Evolutionary conservation across 2,888 invertebrate species (phyloP), one percentile per base, ranked within the genome.

Genomic region (Acrobeloides nanus): DNA sequence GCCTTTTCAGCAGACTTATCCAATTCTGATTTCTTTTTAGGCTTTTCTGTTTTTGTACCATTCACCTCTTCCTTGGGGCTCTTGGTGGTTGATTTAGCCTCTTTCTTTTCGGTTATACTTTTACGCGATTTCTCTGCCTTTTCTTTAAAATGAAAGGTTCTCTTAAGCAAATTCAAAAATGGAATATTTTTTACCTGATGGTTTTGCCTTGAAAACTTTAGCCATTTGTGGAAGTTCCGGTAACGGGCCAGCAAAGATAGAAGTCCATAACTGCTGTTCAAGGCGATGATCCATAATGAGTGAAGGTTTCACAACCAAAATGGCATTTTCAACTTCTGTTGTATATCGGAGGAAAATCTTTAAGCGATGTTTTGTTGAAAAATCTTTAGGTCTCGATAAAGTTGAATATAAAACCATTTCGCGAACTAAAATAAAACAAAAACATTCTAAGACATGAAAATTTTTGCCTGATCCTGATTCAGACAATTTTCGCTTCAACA

Each of bases 221-320:
- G 23, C 35, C 3, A 65, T 66, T 24, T 57, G 46, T 6, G 61
- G 63, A 38, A 62, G 63, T 8, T 44, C 26, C 6, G 67, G 65
- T 34, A 50, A 52, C 7, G 59, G 53, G 1, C 64, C 65, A 3
- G 48, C 53, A 34, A 63, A 46, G 15, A 63, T 40, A 21, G 48
- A 25, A 7, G 29, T 8, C 65, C 65, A 67, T 23, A 39, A 26
- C 1, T 56, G 25, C 7, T 38, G 15, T 1, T 53, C 43, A 15
- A 66, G 26, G 10, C 26, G n/a, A 12, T 50, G 37, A 27, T 44
- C 51, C 6, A 26, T n/a, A n/a, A n/a, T n/a, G n/a, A n/a, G n/a
- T n/a, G n/a, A n/a, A n/a, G n/a, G n/a, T 31, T 42, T 42, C 4
- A 42, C 43, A 12, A 17, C 38, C 17, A 42, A 40, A 20, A 38